Evolutionary conservation across 2,888 invertebrate genomes (phyloP).

Genomic region (Ennomos erosarius): DNA sequence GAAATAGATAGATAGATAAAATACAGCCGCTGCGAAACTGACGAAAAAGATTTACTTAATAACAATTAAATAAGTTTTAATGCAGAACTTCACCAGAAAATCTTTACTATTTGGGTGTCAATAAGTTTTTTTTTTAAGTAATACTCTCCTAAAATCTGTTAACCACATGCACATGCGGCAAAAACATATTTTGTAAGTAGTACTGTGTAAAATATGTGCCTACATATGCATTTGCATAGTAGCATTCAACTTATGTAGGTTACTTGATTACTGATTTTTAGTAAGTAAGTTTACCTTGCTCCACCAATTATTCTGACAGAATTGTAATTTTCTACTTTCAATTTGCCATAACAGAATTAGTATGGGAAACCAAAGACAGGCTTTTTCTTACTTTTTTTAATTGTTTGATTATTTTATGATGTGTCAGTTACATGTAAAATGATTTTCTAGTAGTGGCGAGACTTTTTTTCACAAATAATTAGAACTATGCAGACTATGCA

Average conservation of each 20-base stretch:
- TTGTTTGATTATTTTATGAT: constrained; percentile 25
- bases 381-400: constrained; percentile 41
- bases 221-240: too few relatives aligned
- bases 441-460: not conserved
- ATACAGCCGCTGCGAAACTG: constrained; percentile 1
- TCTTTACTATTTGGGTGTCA: too few relatives aligned
- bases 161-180: too few relatives aligned
- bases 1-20: constrained; percentile 26
- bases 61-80: too few relatives aligned
- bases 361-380: constrained; percentile 61
- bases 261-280: not conserved
- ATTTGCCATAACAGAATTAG: constrained; percentile 33
- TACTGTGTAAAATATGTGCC: too few relatives aligned
- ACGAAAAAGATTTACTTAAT: too few relatives aligned
- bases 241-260: not conserved
- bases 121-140: too few relatives aligned
- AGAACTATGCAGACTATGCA: not conserved
- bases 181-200: too few relatives aligned
- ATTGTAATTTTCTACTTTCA: constrained; percentile 12
- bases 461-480: not conserved
- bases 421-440: not conserved
- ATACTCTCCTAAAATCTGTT: too few relatives aligned
- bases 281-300: not conserved
- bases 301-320: not conserved
- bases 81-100: too few relatives aligned